Percentiles rank a stretch among this genome's conserved stretches.
Conservation (phyloP, 2,113 vertebrate genomes). For the Synodontis membranacea region DNA sequence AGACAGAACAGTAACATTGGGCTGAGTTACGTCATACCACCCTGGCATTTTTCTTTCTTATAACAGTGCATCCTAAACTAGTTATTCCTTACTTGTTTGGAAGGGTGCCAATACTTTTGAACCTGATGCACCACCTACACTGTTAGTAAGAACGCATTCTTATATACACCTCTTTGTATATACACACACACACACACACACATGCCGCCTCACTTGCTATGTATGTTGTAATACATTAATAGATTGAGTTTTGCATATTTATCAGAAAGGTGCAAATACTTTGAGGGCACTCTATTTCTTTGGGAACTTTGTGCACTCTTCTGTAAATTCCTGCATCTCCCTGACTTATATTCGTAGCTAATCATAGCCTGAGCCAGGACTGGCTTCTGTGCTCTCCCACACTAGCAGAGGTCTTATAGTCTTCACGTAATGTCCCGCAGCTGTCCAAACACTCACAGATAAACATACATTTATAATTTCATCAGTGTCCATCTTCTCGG, state of each 20-base stretch:
- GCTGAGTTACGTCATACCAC: neutral
- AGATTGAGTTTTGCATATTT: neutral
- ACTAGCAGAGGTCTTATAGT: conserved; percentile 52
- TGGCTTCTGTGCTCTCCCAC: conserved; percentile 71
- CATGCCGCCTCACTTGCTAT: rapidly evolving
- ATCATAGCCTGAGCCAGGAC: conserved; percentile 64
- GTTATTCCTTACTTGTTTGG: neutral
- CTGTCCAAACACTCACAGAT: conserved; percentile 70
- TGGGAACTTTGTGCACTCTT: neutral
- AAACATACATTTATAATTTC: conserved; percentile 34
- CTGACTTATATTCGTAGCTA: conserved; percentile 47
- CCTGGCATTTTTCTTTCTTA: neutral
- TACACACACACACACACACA: too few relatives aligned
- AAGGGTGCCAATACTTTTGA: neutral
- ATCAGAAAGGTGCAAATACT: neutral
- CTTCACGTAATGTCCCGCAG: conserved; percentile 71
- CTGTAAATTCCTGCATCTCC: neutral
- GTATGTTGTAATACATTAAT: neutral
- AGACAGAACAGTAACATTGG: neutral
- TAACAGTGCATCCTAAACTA: neutral
- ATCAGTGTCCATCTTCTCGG: conserved; percentile 13
- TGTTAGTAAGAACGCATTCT: neutral
- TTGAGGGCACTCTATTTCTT: neutral
- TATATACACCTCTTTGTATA: neutral
- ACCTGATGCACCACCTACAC: neutral